Percentiles rank a stretch among this genome's conserved stretches.
These are phyloP conservation scores for Heliconius ismenius DNA, from an alignment of 2,888 invertebrate species.

Conservation along the genomic window DNA sequence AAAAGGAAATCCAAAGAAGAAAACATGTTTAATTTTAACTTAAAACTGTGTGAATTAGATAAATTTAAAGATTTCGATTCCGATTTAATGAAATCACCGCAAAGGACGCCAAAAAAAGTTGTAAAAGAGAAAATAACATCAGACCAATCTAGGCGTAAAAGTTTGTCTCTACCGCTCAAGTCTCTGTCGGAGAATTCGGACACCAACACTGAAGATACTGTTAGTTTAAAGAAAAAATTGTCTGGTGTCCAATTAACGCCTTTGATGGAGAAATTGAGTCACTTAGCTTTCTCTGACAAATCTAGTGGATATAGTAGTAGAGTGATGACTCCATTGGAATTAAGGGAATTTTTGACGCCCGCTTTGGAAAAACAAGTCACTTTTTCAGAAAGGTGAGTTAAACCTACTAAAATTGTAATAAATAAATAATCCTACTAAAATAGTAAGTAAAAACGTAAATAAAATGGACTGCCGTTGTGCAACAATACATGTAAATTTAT, in stretches of 20 bases:
- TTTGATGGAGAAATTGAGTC: conserved; percentile 89
- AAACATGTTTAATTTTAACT: conserved; percentile 70
- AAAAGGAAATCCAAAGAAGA: conserved; percentile 74
- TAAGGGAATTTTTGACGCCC: conserved; percentile 73
- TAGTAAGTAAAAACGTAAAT: not conserved
- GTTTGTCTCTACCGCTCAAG: conserved; percentile 87
- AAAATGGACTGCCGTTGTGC: not conserved
- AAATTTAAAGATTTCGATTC: conserved; percentile 79
- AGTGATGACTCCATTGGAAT: conserved; percentile 84
- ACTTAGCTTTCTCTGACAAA: conserved; percentile 86
- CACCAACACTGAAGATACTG: conserved; percentile 63
- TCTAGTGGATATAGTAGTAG: conserved; percentile 86
- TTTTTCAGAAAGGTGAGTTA: conserved; percentile 64
- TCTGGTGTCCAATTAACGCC: conserved; percentile 89
- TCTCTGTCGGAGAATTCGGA: conserved; percentile 80
- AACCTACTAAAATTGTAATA: not conserved
- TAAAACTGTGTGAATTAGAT: conserved; percentile 67
- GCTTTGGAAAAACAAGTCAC: conserved; percentile 67
- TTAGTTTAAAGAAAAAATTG: conserved; percentile 78
- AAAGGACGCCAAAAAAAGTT: conserved; percentile 71
- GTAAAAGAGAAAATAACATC: conserved; percentile 62
- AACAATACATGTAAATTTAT: not conserved
- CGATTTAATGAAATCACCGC: conserved; percentile 69
- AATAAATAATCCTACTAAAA: too few relatives aligned
- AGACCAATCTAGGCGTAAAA: conserved; percentile 77